These are phyloP conservation scores for Argyra leucocephala DNA, from an alignment of 2,888 invertebrate species.

Conservation along the genomic window DNA sequence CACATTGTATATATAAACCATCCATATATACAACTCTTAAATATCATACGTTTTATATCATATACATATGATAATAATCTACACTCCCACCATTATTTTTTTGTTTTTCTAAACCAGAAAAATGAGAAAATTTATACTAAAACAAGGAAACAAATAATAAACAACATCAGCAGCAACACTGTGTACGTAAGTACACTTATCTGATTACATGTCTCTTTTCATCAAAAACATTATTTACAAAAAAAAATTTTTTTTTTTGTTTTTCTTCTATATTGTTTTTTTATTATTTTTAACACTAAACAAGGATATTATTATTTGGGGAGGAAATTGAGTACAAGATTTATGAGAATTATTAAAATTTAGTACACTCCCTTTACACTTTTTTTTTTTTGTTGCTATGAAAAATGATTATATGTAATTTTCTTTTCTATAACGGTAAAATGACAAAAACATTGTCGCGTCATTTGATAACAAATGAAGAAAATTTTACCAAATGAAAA, in stretches of 20 bases:
- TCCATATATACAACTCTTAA: not conserved
- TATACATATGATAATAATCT: no score
- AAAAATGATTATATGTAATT: no score
- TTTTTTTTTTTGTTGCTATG: not conserved
- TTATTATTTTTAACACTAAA: not conserved
- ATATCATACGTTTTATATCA: not conserved
- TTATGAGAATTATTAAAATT: not conserved
- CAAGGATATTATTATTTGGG: not conserved
- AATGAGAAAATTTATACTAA: no score
- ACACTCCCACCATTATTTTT: no score
- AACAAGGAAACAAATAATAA: no score
- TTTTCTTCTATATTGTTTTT: not conserved
- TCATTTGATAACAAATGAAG: not conserved
- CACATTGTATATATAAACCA: not conserved
- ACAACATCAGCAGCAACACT: not conserved
- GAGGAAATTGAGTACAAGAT: no score
- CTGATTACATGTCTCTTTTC: slow-evolving; percentile 4
- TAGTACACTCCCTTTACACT: no score
- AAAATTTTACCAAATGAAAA: no score
- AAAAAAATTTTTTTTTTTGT: not conserved
- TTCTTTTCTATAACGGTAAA: not conserved
- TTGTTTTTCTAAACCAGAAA: no score
- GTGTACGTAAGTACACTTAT: not conserved
- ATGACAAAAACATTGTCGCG: slow-evolving; percentile 1
- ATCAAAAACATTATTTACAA: slow-evolving; percentile 2